These are phyloP conservation scores for Cheirogaleus major DNA, from an alignment of 2,797 vertebrate species.

Conservation along the genomic window DNA sequence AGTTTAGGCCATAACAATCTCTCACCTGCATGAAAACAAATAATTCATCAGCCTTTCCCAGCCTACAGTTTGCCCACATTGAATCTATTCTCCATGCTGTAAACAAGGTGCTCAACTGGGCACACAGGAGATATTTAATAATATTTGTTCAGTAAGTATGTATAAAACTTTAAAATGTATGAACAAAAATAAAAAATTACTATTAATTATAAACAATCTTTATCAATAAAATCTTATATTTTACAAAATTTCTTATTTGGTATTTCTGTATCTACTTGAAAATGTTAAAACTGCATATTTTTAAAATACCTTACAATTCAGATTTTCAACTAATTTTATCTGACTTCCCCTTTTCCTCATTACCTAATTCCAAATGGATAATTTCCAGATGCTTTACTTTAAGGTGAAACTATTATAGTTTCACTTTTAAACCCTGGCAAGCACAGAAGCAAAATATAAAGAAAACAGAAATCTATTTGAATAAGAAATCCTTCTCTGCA, in stretches of 20 bases:
- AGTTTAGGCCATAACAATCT: background rate
- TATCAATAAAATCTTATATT: slow-evolving; percentile 22
- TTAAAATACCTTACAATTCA: background rate
- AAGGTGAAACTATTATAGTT: background rate
- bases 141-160: background rate
- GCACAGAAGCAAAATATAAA: background rate
- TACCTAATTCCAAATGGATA: background rate
- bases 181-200: slow-evolving; percentile 10
- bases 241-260: background rate
- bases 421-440: slow-evolving; percentile 30
- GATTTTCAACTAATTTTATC: background rate
- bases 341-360: background rate
- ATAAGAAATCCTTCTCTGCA: background rate
- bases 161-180: background rate
- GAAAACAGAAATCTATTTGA: background rate
- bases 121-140: background rate
- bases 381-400: slow-evolving; percentile 3
- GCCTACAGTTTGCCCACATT: background rate
- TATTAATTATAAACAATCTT: background rate
- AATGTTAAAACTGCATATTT: slow-evolving; percentile 33
- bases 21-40: background rate
- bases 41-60: background rate
- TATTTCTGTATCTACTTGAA: background rate
- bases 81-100: background rate
- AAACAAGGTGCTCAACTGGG: background rate